Base-by-base conservation (phyloP, 2,888 invertebrate genomes). In the Anoplius nigerrimus region DNA sequence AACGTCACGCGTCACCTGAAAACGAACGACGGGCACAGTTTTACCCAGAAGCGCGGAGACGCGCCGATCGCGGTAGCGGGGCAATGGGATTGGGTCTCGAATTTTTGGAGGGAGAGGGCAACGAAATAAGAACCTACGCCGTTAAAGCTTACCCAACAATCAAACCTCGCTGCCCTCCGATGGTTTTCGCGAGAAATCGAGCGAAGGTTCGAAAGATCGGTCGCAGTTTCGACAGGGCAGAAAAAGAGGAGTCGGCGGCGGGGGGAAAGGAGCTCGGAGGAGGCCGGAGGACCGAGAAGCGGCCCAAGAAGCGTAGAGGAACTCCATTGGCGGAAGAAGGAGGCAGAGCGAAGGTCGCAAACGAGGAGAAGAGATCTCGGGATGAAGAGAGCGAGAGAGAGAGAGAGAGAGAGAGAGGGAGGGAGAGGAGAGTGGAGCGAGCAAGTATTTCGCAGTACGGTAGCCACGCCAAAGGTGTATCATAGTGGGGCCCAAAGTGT, bases 401-500 rank as follows among this genome's bases (percentile, higher is more conserved):
- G 68, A 59, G 66, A 56, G 63, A 69, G 72, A 66, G 66, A 63
- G 48, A 45, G 48, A 53, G 65, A 70, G 59, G 64, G 66, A 68
- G 65, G 63, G 48, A 43, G 46, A 55, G 63, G 66, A 58, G 65
- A 67, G 56, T 62, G 52, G 64, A 70, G 65, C 62, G 61, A 77
- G 66, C 59, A 66, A 72, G 70, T 72, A 82, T 81, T 74, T 80
- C 72, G 83, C 80, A 74, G 76, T 75, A 80, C 82, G 80, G 82
- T 81, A 84, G 83, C 82, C 72, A 72, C 69, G 73, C 73, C 79
- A 76, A 83, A 84, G 80, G 81, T 81, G 78, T 82, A 82, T 81
- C 82, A 80, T 76, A 78, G 77, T 78, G 68, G 71, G 79, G 72
- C 75, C 79, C 74, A 81, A 82, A 81, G 84, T 82, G 80, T 83